phyloP scores from a whole-genome alignment of 2,113 vertebrate genomes.

The Gopherus flavomarginatus region DNA sequence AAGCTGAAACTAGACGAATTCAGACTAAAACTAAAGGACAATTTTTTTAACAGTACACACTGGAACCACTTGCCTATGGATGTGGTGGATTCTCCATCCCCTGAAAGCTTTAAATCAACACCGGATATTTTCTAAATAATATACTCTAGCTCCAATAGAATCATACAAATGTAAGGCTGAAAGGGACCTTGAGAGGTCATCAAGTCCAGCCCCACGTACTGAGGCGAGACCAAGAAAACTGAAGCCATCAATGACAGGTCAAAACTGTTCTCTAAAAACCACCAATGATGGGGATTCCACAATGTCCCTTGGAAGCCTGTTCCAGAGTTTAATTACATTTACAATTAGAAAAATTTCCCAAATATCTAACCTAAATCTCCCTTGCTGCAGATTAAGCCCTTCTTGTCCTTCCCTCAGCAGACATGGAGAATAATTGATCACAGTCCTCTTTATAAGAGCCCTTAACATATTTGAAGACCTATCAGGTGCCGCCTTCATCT shows the following conservation, averaged over 20 bases:
- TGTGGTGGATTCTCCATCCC: not conserved
- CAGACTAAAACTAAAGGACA: not conserved
- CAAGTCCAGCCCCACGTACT: no score
- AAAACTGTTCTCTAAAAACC: no score
- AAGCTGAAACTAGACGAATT: not conserved
- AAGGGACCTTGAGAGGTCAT: no score
- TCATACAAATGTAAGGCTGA: no score
- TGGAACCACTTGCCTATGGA: not conserved
- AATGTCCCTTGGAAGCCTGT: no score
- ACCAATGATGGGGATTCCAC: no score
- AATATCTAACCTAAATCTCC: not conserved
- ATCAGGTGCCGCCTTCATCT: not conserved
- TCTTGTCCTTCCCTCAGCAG: not conserved
- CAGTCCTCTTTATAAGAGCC: not conserved
- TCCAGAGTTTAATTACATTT: no score
- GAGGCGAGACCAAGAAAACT: no score
- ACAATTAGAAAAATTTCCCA: no score
- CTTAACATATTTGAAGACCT: not conserved
- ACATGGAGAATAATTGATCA: not conserved
- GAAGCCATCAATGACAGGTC: no score
- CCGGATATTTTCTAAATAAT: not conserved
- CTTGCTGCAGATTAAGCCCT: not conserved
- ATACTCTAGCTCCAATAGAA: not conserved
- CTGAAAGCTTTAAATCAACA: not conserved
- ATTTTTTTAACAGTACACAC: not conserved